These are phyloP conservation scores for Cryptoprocta ferox DNA, from an alignment of 2,797 vertebrate species.

Conservation along the genomic window DNA sequence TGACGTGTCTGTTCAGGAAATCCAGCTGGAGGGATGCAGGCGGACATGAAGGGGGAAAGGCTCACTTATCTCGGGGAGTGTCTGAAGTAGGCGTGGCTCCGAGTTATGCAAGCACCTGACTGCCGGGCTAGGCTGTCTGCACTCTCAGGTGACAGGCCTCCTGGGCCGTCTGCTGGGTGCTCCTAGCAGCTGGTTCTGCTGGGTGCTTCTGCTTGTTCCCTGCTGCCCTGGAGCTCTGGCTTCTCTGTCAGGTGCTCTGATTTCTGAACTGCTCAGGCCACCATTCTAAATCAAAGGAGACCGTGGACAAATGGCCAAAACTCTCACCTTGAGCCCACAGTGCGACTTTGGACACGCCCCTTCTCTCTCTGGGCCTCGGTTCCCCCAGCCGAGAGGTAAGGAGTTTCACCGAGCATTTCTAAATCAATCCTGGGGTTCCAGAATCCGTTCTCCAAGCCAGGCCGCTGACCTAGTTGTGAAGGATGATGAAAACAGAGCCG, in stretches of 20 bases:
- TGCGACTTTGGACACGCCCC: background rate
- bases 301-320: background rate
- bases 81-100: background rate
- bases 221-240: background rate
- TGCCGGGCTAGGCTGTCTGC: background rate
- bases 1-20: background rate
- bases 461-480: background rate
- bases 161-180: background rate
- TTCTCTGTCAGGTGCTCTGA: background rate
- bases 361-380: background rate
- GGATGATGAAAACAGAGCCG: background rate
- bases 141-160: background rate
- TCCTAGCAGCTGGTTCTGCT: background rate
- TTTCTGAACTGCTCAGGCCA: background rate
- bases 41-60: background rate
- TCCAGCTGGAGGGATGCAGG: background rate
- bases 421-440: background rate
- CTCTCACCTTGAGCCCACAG: background rate
- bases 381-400: background rate
- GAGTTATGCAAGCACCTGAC: background rate
- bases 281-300: background rate
- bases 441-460: background rate
- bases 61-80: background rate
- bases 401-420: background rate
- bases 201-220: background rate